Percentiles rank a stretch among this genome's conserved stretches.
Evolutionary conservation across 2,113 vertebrate genomes (phyloP).

Genomic region (Calonectris borealis): DNA sequence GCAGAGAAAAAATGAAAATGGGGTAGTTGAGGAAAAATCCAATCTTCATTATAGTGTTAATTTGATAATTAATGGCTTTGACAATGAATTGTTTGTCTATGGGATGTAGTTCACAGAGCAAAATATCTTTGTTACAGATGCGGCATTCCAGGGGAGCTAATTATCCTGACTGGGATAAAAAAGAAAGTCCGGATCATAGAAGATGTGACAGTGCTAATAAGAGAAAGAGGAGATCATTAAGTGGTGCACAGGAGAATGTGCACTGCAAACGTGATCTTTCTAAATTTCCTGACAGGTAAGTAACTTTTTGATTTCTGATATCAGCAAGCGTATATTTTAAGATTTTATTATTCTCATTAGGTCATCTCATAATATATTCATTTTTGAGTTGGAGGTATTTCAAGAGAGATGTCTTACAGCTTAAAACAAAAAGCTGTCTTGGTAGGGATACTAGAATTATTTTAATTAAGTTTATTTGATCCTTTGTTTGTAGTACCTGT

Average conservation of each 20-base stretch:
- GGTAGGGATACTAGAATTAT: not conserved
- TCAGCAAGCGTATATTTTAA: not conserved
- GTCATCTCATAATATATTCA: not conserved
- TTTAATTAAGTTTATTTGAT: not conserved
- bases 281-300: conserved; percentile 76
- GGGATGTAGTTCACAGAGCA: not conserved
- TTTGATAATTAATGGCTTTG: not conserved
- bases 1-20: not conserved
- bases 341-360: not conserved
- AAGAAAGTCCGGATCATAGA: conserved; percentile 62
- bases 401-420: not conserved
- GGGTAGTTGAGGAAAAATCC: not conserved
- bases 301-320: not conserved
- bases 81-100: not conserved
- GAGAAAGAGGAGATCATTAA: conserved; percentile 67
- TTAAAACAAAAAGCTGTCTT: not conserved
- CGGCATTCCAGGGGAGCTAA: conserved; percentile 68
- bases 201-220: conserved; percentile 64
- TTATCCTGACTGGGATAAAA: conserved; percentile 71
- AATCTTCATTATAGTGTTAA: not conserved
- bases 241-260: conserved; percentile 77
- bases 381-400: not conserved
- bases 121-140: conserved; percentile 69
- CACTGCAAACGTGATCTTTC: conserved; percentile 50
- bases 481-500: conserved; percentile 57